Evolutionary conservation across 2,888 invertebrate genomes (phyloP), one percentile per base, ranked within the genome.

Genomic region (Yponomeuta sedellus): DNA sequence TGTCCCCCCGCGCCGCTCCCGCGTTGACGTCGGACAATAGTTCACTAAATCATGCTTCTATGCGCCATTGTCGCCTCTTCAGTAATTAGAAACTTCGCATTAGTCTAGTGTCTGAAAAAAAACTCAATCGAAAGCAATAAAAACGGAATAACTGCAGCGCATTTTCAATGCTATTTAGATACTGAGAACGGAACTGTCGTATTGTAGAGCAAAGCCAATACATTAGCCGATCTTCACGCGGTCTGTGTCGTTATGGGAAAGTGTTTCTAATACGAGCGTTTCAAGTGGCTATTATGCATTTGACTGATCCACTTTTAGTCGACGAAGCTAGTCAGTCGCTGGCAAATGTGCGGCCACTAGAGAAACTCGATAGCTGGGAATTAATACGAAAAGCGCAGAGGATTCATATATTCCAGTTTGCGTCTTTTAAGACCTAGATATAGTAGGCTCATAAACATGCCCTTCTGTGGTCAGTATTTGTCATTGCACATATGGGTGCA

Each of bases 11-110:
- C 44, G 3, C 44, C 3, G 16, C 44, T 52, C 44, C 44, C 44
- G 44, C 44, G 12, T 16, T 52, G 44, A 52, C 44, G 44, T 12
- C 44, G 44, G 16, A 52, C 44, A 52, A 52, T 52, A 52, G 44
- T 3, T 52, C 44, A 5, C 44, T 52, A 16, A 52, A 52, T 16
- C 44, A 16, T 1, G 16, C 44, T 16, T 52, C 44, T 44, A 44
- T 44, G 44, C 44, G 10, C 44, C 44, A 44, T 44, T 52, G 44
- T 52, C 44, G 16, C 3, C 16, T 52, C 44, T 52, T 0, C 1
- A 52, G 44, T 52, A 52, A 52, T 52, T 52, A 52, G 44, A 52
- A 52, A 52, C 44, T 44, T 16, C 44, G 44, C 44, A 52, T 52
- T 52, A 10, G 44, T 12, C 12, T 52, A 44, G 12, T 8, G 4